Conservation (phyloP, 2,888 invertebrate species). For the Uloborus plumipes region DNA sequence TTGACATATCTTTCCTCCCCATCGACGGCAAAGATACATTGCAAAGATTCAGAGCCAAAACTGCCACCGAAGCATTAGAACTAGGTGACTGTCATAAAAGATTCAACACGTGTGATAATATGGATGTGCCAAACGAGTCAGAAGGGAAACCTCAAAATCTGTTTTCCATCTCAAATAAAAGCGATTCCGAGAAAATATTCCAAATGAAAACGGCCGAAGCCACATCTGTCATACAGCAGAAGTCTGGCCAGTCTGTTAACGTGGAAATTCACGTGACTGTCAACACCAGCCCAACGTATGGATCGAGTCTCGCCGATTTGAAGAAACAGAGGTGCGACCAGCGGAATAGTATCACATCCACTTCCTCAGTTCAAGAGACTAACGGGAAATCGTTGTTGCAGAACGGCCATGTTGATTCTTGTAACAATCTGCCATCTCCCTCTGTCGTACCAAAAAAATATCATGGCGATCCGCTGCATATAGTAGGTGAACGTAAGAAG, state of each 20-base stretch:
- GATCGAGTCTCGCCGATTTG: slow-evolving; percentile 87
- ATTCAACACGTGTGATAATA: slow-evolving; percentile 8
- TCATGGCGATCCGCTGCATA: slow-evolving; percentile 65
- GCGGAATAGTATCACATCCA: slow-evolving; percentile 61
- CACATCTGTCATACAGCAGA: slow-evolving; percentile 43
- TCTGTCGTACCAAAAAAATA: slow-evolving; percentile 63
- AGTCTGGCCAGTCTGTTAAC: slow-evolving; percentile 68
- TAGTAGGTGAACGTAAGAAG: slow-evolving; percentile 64
- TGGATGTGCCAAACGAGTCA: slow-evolving; percentile 33
- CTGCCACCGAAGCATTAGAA: slow-evolving; percentile 47
- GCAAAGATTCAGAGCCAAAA: slow-evolving; percentile 47
- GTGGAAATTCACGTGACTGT: slow-evolving; percentile 69
- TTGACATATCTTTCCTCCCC: slow-evolving; percentile 55
- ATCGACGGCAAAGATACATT: slow-evolving; percentile 58
- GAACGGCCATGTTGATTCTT: slow-evolving; percentile 50
- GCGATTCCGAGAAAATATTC: slow-evolving; percentile 17
- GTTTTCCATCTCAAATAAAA: slow-evolving; percentile 3
- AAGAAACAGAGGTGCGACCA: slow-evolving; percentile 83
- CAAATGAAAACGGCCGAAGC: slow-evolving; percentile 26
- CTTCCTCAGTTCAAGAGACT: slow-evolving; percentile 16
- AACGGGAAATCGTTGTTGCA: slow-evolving; percentile 41
- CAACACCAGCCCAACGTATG: slow-evolving; percentile 77
- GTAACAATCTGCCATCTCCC: slow-evolving; percentile 64
- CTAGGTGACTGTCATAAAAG: slow-evolving; percentile 24
- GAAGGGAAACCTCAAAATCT: not conserved